Base-by-base conservation (phyloP, 2,888 invertebrate genomes). In the Neoitamus cyanurus region DNA sequence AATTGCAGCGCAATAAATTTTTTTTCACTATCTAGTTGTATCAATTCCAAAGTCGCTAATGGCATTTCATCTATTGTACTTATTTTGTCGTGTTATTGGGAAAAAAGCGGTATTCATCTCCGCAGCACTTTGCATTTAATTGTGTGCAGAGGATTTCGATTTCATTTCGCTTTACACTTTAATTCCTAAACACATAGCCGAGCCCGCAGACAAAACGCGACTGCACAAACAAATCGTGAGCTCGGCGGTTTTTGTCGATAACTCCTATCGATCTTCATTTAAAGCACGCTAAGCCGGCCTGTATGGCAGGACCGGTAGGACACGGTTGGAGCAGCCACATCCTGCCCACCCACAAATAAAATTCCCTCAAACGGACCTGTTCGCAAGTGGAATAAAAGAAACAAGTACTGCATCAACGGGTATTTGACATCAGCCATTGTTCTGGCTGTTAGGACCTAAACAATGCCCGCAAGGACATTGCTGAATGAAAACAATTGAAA, bases 401-500 rank as follows among this genome's bases (percentile, higher is more conserved):
- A 31, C 78, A 78, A 78, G 48, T 15, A 15, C 58, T 48, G 48
- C 78, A 48, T 78, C 20, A 48, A 34, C 78, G 78, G 78, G 78
- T 31, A 78, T 48, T 78, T 78, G 78, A 78, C 78, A 78, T 78
- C 48, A 46, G n/a, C 78, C 78, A 58, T 78, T 78, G 78, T 78
- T n/a, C 28, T 58, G 37, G 78, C 58, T 78, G 78, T 78, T 78
- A 78, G 78, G 58, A 78, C 31, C 58, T 48, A 58, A 78, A 78
- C 78, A 78, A 78, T 78, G 34, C 78, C 78, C 78, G 82, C 82
- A 82, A 69, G 82, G 69, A 82, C 69, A 69, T 36, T 37, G 69
- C 82, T 69, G 69, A 36, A 69, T 69, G 82, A 82, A 82, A 82
- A 82, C 82, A 82, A 82, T 82, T 82, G 82, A 82, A 82, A 68